Conservation (phyloP, 2,888 invertebrate species). For the Brachyopa scutellaris region DNA sequence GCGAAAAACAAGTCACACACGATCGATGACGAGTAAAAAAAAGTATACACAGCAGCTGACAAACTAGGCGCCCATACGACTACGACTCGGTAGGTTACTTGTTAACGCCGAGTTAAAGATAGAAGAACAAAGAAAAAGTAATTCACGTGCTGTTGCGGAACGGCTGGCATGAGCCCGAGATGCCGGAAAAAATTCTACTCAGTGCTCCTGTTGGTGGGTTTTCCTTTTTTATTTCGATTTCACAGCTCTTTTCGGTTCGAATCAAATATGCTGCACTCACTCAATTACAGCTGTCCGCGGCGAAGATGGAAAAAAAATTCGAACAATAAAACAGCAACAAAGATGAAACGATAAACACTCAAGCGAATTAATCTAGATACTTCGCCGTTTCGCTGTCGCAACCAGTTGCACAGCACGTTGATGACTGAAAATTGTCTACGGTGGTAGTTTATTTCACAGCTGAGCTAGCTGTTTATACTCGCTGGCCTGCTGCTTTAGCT, state of each 20-base stretch:
- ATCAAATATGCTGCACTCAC: conserved; percentile 39
- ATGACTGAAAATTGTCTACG: conserved; percentile 50
- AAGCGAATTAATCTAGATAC: conserved; percentile 27
- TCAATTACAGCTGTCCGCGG: conserved; percentile 19
- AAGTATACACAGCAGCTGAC: neutral
- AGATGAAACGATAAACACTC: conserved; percentile 13
- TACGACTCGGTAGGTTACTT: neutral
- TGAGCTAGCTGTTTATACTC: conserved; percentile 40
- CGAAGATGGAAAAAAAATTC: conserved; percentile 5
- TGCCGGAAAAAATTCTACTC: conserved; percentile 43
- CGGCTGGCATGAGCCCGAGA: conserved; percentile 15
- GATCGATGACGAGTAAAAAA: neutral
- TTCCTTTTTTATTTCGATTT: conserved; percentile 43
- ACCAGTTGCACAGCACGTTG: conserved; percentile 61
- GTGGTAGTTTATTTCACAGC: conserved; percentile 44
- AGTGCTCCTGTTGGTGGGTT: conserved; percentile 20
- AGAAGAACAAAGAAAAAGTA: conserved; percentile 45
- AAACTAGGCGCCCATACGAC: neutral
- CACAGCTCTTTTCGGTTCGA: neutral
- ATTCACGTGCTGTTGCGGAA: conserved; percentile 41
- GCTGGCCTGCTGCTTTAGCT: conserved; percentile 7
- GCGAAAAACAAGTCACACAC: conserved; percentile 29
- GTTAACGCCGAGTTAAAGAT: neutral
- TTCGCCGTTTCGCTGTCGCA: conserved; percentile 29
- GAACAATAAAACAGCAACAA: neutral